A percentile compares a stretch with the other conserved stretches of the same genome.
These are phyloP conservation scores for Aspiorhynchus laticeps DNA, from an alignment of 2,113 vertebrate species.

Conservation along the genomic window DNA sequence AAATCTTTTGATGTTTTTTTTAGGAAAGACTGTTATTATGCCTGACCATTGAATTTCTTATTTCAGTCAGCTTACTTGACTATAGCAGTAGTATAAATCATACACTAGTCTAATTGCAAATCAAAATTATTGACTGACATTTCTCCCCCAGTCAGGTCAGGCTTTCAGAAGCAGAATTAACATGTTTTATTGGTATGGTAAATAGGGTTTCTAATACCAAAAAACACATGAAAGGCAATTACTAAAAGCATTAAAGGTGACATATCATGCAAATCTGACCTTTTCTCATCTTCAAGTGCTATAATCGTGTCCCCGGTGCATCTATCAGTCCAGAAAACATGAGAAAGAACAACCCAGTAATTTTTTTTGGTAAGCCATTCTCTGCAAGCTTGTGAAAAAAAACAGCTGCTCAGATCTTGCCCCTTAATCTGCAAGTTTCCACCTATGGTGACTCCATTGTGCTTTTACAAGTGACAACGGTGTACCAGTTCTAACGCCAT, in stretches of 20 bases:
- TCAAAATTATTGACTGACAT: not conserved
- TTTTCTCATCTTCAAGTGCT: not conserved
- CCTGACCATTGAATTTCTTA: not conserved
- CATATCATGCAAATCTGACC: not conserved
- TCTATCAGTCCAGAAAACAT: too few species aligned
- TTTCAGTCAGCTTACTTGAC: not conserved
- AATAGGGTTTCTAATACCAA: not conserved
- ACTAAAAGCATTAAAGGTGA: not conserved
- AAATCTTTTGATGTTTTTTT: not conserved
- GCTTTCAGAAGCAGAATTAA: not conserved
- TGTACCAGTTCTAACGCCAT: too few species aligned
- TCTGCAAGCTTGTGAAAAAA: too few species aligned
- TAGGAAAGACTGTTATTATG: not conserved
- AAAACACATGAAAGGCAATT: too few species aligned
- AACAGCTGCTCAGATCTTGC: too few species aligned
- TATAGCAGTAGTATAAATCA: too few species aligned
- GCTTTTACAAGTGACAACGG: too few species aligned
- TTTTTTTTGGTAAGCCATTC: too few species aligned
- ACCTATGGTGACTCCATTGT: too few species aligned
- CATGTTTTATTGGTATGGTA: not conserved
- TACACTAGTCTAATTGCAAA: too few species aligned
- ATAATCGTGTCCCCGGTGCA: not conserved
- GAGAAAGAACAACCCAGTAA: too few species aligned
- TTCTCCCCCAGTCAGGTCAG: not conserved
- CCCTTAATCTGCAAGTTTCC: too few species aligned